Evolutionary conservation across 2,888 invertebrate genomes (phyloP).

Genomic region (Lithosia quadra): DNA sequence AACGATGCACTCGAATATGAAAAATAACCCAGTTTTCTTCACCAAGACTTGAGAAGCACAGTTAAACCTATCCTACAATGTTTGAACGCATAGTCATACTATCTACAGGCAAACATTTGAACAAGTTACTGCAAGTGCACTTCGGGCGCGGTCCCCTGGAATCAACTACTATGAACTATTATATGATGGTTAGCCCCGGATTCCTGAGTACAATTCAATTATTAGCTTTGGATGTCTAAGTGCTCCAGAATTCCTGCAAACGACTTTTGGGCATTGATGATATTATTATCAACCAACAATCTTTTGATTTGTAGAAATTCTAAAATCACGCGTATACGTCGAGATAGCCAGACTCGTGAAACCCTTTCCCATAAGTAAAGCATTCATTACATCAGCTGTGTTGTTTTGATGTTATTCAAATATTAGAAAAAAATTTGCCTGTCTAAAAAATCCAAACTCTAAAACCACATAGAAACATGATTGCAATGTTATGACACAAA

Average conservation of each 20-base stretch:
- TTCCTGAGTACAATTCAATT: constrained; percentile 67
- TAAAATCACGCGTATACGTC: neutral
- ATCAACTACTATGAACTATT: constrained; percentile 60
- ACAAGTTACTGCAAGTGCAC: constrained; percentile 75
- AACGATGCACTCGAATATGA: too few relatives aligned
- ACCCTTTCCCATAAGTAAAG: too few relatives aligned
- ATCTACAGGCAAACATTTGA: constrained; percentile 72
- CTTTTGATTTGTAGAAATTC: neutral
- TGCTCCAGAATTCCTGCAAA: constrained; percentile 41
- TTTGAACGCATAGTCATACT: constrained; percentile 40
- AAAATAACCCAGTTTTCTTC: too few relatives aligned
- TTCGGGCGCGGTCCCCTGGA: constrained; percentile 56
- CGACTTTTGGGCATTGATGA: constrained; percentile 7
- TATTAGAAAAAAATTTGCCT: neutral
- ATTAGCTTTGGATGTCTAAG: constrained; percentile 55
- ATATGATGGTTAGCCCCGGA: constrained; percentile 64
- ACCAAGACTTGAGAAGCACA: too few relatives aligned
- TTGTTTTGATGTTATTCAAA: too few relatives aligned
- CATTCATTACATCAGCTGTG: too few relatives aligned
- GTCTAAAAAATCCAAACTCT: neutral
- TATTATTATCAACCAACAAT: neutral
- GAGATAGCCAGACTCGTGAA: too few relatives aligned
- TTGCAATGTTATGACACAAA: neutral
- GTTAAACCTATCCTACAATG: constrained; percentile 11
- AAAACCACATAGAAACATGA: neutral